A percentile compares a stretch with the other conserved stretches of the same genome.
Conservation (phyloP, 1,140 invertebrate genomes). For the Agrilus planipennis region DNA sequence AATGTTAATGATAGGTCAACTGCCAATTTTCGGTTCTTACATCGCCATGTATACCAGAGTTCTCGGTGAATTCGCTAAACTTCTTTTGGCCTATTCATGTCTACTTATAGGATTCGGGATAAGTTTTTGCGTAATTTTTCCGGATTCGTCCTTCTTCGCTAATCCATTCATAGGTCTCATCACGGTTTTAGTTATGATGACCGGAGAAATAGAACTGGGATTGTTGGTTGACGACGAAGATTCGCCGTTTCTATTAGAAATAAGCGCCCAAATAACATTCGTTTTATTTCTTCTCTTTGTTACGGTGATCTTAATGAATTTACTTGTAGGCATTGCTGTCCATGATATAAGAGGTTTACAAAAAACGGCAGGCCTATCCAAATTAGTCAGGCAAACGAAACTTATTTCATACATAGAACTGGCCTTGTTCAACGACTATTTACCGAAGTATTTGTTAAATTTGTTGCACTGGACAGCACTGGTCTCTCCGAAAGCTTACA, state of each 20-base stretch:
- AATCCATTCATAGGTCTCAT: constrained; percentile 68
- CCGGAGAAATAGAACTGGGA: constrained; percentile 66
- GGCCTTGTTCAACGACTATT: constrained; percentile 54
- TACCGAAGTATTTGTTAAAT: constrained; percentile 58
- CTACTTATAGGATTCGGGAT: constrained; percentile 75
- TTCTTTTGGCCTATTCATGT: constrained; percentile 71
- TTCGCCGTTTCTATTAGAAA: constrained; percentile 47
- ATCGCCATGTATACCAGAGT: constrained; percentile 80
- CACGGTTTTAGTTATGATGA: constrained; percentile 82
- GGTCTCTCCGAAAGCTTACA: constrained; percentile 61
- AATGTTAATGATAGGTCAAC: constrained; percentile 76
- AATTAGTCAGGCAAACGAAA: constrained; percentile 65
- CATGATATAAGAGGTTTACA: constrained; percentile 67
- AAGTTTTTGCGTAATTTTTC: constrained; percentile 77
- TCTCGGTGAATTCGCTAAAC: constrained; percentile 71
- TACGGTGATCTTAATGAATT: constrained; percentile 71
- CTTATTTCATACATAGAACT: constrained; percentile 62
- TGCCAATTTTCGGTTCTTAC: constrained; percentile 74
- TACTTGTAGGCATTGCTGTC: constrained; percentile 67
- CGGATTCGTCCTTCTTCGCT: constrained; percentile 62
- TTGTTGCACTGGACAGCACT: constrained; percentile 60
- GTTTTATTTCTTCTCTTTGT: constrained; percentile 63
- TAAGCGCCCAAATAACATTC: constrained; percentile 62
- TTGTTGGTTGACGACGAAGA: constrained; percentile 51
- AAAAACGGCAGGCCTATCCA: constrained; percentile 61